Evolutionary conservation across 2,888 invertebrate genomes (phyloP).

Genomic region (Neoascia interrupta): DNA sequence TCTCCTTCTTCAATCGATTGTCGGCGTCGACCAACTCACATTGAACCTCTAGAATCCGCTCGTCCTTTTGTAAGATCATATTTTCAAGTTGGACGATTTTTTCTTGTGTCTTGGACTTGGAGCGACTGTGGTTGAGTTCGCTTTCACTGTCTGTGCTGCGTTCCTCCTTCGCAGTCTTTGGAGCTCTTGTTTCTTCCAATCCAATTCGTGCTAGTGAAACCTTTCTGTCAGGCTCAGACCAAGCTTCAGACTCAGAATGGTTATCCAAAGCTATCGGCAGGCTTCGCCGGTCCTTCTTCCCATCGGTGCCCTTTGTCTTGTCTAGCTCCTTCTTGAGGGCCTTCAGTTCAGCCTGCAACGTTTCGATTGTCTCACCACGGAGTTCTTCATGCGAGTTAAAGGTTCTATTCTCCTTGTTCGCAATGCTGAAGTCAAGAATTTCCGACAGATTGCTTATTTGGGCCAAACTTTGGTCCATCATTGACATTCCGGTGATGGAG

Average conservation of each 20-base stretch:
- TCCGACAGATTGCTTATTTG: constrained; percentile 80
- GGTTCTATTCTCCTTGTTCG: constrained; percentile 71
- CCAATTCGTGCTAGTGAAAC: constrained; percentile 91
- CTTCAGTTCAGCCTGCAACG: constrained; percentile 75
- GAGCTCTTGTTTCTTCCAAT: constrained; percentile 79
- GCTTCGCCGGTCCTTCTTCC: constrained; percentile 77
- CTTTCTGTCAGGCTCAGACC: constrained; percentile 92
- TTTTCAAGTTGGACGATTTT: constrained; percentile 79
- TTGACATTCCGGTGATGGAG: constrained; percentile 76
- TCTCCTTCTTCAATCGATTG: constrained; percentile 77
- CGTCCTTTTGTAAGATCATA: constrained; percentile 79
- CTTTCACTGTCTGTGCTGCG: constrained; percentile 76
- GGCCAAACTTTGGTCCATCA: constrained; percentile 80
- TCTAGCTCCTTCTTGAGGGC: constrained; percentile 75
- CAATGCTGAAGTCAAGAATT: constrained; percentile 74
- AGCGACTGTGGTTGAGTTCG: constrained; percentile 72
- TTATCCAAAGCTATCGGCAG: constrained; percentile 74
- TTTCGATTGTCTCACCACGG: constrained; percentile 71
- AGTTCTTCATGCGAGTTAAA: constrained; percentile 76
- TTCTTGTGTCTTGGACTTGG: constrained; percentile 76
- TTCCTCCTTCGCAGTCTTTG: constrained; percentile 72
- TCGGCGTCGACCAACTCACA: constrained; percentile 78
- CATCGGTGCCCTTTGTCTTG: constrained; percentile 72
- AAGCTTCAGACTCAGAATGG: constrained; percentile 88
- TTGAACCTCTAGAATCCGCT: constrained; percentile 78